A percentile compares a stretch with the other conserved stretches of the same genome.
phyloP scores from a whole-genome alignment of 2,113 vertebrate species.

The Entosphenus tridentatus region DNA sequence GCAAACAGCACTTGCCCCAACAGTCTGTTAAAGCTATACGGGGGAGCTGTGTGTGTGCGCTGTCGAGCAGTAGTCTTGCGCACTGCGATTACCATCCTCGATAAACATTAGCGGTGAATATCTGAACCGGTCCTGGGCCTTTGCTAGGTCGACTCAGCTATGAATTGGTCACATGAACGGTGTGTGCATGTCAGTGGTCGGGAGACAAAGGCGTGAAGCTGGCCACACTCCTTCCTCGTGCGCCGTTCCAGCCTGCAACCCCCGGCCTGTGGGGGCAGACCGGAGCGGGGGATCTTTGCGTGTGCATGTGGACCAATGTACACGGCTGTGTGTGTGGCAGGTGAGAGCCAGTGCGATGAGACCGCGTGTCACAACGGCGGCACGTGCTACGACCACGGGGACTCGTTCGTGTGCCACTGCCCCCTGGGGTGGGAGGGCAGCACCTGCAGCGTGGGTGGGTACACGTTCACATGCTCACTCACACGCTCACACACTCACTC shows the following conservation, averaged over 20 bases:
- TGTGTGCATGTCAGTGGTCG: background rate
- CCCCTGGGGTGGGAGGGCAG: slow-evolving; percentile 52
- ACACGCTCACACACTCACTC: no score
- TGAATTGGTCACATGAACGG: background rate
- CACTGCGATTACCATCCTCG: no score
- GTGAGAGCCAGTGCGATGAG: slow-evolving; percentile 67
- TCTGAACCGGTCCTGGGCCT: no score
- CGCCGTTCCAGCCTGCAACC: no score
- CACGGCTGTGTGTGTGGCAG: slow-evolving; percentile 19
- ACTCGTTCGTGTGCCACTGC: slow-evolving; percentile 58
- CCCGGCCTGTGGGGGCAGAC: background rate
- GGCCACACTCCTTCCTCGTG: no score
- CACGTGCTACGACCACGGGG: slow-evolving; percentile 58
- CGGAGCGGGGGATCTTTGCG: background rate
- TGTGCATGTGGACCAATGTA: background rate
- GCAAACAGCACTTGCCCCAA: no score
- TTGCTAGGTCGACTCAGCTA: no score
- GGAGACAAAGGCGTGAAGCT: background rate
- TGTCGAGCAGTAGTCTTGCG: no score
- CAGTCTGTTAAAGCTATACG: no score
- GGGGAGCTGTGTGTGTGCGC: no score
- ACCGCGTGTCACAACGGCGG: slow-evolving; percentile 68
- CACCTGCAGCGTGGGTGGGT: slow-evolving; percentile 60
- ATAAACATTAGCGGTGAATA: no score
- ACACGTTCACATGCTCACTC: slow-evolving; percentile 7